Percentiles rank a stretch among this genome's conserved stretches.
These are phyloP conservation scores for Syrphus vitripennis DNA, from an alignment of 2,888 invertebrate species.

Conservation along the genomic window DNA sequence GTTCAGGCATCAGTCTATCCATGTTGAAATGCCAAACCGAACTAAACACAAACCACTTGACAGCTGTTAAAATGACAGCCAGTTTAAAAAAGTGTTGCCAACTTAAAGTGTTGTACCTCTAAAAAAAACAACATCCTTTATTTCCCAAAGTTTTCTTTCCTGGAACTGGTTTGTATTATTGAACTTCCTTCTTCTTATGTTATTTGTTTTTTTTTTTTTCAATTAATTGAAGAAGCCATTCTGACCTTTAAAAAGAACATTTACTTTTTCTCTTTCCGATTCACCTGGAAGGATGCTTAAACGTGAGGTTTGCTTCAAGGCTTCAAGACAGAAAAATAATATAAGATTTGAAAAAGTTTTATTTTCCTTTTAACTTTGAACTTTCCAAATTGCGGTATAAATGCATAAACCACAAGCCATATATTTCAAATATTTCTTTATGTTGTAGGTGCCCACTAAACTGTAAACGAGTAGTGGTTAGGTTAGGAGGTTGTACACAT, in stretches of 20 bases:
- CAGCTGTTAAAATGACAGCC: no score
- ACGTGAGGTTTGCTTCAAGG: not conserved
- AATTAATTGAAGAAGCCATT: not conserved
- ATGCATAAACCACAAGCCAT: not conserved
- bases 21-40: no score
- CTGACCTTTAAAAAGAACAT: no score
- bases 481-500: not conserved
- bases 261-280: no score
- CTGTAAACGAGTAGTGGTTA: no score
- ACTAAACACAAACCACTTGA: no score
- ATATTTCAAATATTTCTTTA: not conserved
- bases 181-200: not conserved
- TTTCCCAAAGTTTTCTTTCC: not conserved
- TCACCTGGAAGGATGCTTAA: no score
- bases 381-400: not conserved
- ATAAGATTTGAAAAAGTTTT: not conserved
- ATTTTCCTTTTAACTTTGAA: not conserved
- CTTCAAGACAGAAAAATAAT: not conserved
- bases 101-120: no score
- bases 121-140: no score
- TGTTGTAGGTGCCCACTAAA: not conserved
- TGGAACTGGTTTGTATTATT: not conserved
- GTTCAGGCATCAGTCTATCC: no score
- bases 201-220: not conserved
- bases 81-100: no score